phyloP scores from a whole-genome alignment of 2,888 invertebrate genomes.

The Brenthis ino region DNA sequence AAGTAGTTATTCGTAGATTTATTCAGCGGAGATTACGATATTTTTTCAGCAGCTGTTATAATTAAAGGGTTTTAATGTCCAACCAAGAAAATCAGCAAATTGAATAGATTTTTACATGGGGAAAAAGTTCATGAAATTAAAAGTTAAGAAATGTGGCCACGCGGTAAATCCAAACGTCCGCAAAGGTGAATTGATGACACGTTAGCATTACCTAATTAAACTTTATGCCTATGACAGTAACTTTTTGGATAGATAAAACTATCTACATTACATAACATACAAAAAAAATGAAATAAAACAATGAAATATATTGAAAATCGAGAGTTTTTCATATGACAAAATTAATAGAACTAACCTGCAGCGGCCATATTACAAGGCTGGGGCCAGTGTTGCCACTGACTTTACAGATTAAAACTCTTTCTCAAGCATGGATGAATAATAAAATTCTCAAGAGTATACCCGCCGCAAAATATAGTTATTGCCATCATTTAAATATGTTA shows the following conservation, averaged over 20 bases:
- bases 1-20: constrained; percentile 69
- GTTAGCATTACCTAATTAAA: constrained; percentile 67
- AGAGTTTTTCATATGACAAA: constrained; percentile 77
- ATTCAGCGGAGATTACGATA: constrained; percentile 48
- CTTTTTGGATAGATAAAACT: constrained; percentile 24
- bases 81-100: constrained; percentile 28
- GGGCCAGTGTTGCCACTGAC: constrained; percentile 72
- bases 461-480: constrained; percentile 10
- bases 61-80: constrained; percentile 4
- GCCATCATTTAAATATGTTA: constrained; percentile 12
- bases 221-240: constrained; percentile 20
- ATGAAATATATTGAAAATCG: constrained; percentile 43
- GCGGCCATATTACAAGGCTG: constrained; percentile 87
- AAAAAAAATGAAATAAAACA: constrained; percentile 35
- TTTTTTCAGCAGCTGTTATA: constrained; percentile 14
- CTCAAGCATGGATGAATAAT: too few species aligned
- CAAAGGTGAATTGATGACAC: constrained; percentile 80
- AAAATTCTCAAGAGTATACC: constrained; percentile 14
- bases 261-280: constrained; percentile 28
- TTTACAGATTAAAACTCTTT: constrained; percentile 26
- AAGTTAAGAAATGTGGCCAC: constrained; percentile 77
- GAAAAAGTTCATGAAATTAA: constrained; percentile 42
- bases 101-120: constrained; percentile 28
- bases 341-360: constrained; percentile 85
- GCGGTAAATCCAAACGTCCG: constrained; percentile 81